Evolutionary conservation across 2,888 invertebrate genomes (phyloP).

Genomic region (Trichacis sp.): DNA sequence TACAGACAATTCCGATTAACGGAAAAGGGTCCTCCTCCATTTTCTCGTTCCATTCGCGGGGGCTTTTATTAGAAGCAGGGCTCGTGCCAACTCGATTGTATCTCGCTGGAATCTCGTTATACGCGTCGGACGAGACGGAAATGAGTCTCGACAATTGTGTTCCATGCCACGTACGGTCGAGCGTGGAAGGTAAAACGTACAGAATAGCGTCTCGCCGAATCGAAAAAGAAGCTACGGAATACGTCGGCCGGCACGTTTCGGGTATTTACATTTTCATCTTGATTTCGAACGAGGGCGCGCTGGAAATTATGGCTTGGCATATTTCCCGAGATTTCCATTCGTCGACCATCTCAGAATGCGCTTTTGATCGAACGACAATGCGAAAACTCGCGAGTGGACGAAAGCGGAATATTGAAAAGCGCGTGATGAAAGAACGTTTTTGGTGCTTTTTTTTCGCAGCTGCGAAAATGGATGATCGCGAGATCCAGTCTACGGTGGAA

Average conservation of each 20-base stretch:
- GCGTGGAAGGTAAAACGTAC: slow-evolving; percentile 26
- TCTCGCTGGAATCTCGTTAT: slow-evolving; percentile 48
- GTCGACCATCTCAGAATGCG: neutral
- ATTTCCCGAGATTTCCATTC: neutral
- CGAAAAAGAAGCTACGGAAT: slow-evolving; percentile 27
- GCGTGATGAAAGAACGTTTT: neutral
- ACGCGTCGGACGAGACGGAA: slow-evolving; percentile 47
- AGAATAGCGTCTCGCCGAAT: slow-evolving; percentile 26
- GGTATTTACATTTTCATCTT: slow-evolving; percentile 17
- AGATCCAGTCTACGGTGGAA: slow-evolving; percentile 81
- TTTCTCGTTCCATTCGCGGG: slow-evolving; percentile 35
- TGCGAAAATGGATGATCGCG: slow-evolving; percentile 76
- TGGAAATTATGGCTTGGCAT: neutral
- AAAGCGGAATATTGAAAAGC: neutral
- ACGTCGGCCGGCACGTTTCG: slow-evolving; percentile 26
- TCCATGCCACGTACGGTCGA: slow-evolving; percentile 34
- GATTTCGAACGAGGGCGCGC: neutral
- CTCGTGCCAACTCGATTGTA: slow-evolving; percentile 49
- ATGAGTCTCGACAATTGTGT: slow-evolving; percentile 45
- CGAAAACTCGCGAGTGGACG: neutral
- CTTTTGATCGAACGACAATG: neutral
- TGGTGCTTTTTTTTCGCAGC: slow-evolving; percentile 22
- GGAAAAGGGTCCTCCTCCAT: slow-evolving; percentile 33
- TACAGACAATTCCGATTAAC: slow-evolving; percentile 25
- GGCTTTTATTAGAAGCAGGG: slow-evolving; percentile 40